Percentiles rank a stretch among this genome's conserved stretches.
These are phyloP conservation scores for Microplitis mediator DNA, from an alignment of 1,140 invertebrate genomes.

Conservation along the genomic window DNA sequence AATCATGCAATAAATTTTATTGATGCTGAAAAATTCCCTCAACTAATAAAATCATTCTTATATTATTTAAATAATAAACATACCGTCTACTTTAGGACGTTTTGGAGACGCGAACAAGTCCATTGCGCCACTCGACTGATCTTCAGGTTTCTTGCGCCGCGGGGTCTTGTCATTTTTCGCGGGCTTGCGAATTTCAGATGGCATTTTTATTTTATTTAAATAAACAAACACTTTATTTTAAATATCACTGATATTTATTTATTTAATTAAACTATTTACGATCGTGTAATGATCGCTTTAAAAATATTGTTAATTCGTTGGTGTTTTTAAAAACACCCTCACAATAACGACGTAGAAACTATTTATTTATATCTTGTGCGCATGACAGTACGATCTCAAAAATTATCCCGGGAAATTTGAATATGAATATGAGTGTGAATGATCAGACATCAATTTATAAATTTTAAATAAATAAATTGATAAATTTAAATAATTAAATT, in stretches of 20 bases:
- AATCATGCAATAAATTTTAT: background rate
- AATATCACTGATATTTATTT: background rate
- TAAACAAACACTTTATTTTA: background rate
- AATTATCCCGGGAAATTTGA: background rate
- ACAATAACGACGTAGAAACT: constrained; percentile 18
- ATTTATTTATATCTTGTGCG: constrained; percentile 16
- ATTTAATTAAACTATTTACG: background rate
- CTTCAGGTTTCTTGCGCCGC: constrained; percentile 44
- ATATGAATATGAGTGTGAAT: no score
- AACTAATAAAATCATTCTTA: constrained; percentile 6
- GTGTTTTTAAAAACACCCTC: constrained; percentile 46
- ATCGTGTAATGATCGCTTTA: no score
- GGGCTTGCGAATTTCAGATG: constrained; percentile 45
- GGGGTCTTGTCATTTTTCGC: constrained; percentile 49
- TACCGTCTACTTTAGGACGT: constrained; percentile 59
- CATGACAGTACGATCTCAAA: background rate
- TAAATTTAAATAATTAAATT: no score
- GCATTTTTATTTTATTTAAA: constrained; percentile 18
- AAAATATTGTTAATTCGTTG: constrained; percentile 28
- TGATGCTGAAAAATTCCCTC: background rate
- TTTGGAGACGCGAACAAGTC: constrained; percentile 56
- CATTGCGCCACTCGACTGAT: constrained; percentile 53
- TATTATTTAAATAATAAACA: constrained; percentile 36
- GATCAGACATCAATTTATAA: background rate
- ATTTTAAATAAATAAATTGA: no score